These are phyloP conservation scores for Orientallactaga bullata DNA, from an alignment of 2,113 vertebrate genomes.

Conservation along the genomic window DNA sequence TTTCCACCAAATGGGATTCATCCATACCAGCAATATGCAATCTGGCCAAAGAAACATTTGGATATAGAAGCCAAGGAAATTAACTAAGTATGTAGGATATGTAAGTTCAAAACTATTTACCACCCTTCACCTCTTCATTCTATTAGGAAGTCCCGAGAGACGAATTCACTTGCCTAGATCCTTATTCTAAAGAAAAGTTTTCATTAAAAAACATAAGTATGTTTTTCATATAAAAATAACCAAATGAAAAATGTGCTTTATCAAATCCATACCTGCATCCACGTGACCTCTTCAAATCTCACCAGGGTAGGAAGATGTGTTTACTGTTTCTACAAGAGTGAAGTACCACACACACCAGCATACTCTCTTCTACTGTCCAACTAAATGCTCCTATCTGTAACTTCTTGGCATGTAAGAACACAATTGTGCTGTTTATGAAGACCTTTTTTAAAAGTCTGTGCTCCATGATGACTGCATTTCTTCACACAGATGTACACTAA, in stretches of 20 bases:
- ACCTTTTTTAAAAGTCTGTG: conserved; percentile 25
- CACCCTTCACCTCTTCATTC: not conserved
- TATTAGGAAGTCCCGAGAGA: not conserved
- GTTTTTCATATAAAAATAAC: not conserved
- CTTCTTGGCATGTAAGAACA: not conserved
- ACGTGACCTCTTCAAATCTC: not conserved
- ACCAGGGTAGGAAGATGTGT: not conserved
- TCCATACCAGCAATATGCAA: not conserved
- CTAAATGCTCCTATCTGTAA: conserved; percentile 40
- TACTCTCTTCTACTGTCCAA: not conserved
- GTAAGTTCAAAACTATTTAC: not conserved
- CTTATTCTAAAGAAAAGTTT: conserved; percentile 3
- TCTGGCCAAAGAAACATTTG: not conserved
- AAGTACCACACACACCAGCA: not conserved
- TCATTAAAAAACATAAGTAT: not conserved
- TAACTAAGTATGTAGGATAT: not conserved
- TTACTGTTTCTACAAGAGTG: not conserved
- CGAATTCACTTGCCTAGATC: not conserved
- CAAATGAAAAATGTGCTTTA: not conserved
- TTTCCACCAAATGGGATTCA: not conserved
- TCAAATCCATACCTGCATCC: not conserved
- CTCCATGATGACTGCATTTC: not conserved
- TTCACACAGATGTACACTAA: not conserved
- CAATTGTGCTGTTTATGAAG: conserved; percentile 9
- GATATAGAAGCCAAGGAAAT: not conserved